Percentiles rank a stretch among this genome's conserved stretches.
phyloP scores from a whole-genome alignment of 1,140 invertebrate genomes.

The Zaprionus lachaisei region DNA sequence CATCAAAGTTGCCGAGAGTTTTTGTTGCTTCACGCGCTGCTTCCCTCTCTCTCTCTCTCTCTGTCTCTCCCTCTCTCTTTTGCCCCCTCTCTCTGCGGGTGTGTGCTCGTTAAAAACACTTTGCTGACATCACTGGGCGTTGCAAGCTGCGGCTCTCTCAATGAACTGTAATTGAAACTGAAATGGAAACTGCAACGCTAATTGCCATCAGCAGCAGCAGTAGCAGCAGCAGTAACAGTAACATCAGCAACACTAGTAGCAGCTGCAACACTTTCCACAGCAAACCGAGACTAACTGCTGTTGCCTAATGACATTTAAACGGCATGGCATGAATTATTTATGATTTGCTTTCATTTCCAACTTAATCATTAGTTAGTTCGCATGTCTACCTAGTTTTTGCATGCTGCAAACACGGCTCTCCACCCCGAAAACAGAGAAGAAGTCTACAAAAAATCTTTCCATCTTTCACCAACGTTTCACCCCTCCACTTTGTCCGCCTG shows the following conservation, averaged over 20 bases:
- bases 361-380: constrained; percentile 20
- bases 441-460: not conserved
- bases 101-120: constrained; percentile 77
- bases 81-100: constrained; percentile 12
- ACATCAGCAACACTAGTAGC: not conserved
- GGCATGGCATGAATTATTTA: constrained; percentile 75
- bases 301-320: constrained; percentile 64
- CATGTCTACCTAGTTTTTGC: constrained; percentile 19
- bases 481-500: not conserved
- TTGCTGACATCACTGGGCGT: constrained; percentile 69
- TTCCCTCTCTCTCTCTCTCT: not conserved
- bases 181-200: constrained; percentile 66
- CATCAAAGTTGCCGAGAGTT: constrained; percentile 60
- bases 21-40: constrained; percentile 32
- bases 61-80: not conserved
- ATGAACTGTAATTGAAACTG: constrained; percentile 81
- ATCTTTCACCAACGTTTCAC: not conserved
- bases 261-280: constrained; percentile 12
- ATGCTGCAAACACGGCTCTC: constrained; percentile 28
- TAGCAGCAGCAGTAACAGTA: constrained; percentile 6
- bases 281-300: constrained; percentile 10
- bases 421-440: not conserved
- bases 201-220: constrained; percentile 66
- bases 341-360: constrained; percentile 62
- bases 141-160: constrained; percentile 48